Evolutionary conservation across 2,888 invertebrate species (phyloP).

Genomic region (Byasa hedistus): DNA sequence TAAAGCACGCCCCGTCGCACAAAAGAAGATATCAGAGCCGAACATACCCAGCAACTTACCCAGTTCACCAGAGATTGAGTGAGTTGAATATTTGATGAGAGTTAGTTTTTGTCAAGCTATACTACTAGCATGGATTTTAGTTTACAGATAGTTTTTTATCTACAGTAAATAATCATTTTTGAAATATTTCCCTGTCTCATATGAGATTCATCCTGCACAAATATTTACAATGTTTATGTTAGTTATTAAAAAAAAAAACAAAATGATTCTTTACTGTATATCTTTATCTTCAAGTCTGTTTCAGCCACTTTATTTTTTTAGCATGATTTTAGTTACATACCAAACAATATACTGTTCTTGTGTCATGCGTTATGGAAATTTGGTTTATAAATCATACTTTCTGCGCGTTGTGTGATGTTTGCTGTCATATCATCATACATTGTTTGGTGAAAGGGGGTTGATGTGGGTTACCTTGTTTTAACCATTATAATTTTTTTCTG

Average conservation of each 20-base stretch:
- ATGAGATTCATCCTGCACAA: neutral
- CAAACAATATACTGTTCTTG: slow-evolving; percentile 1
- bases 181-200: neutral
- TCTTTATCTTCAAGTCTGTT: neutral
- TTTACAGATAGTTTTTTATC: neutral
- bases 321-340: slow-evolving; percentile 16
- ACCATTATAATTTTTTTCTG: slow-evolving; percentile 3
- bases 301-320: slow-evolving; percentile 2
- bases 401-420: slow-evolving; percentile 50
- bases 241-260: neutral
- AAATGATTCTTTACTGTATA: slow-evolving; percentile 11
- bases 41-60: slow-evolving; percentile 81
- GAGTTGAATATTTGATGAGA: slow-evolving; percentile 52
- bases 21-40: slow-evolving; percentile 77
- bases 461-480: slow-evolving; percentile 39
- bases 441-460: slow-evolving; percentile 57
- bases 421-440: slow-evolving; percentile 48
- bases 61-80: slow-evolving; percentile 86
- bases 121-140: slow-evolving; percentile 25
- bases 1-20: slow-evolving; percentile 73
- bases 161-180: slow-evolving; percentile 15
- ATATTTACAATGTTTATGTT: neutral
- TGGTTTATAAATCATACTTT: slow-evolving; percentile 23
- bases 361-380: slow-evolving; percentile 10
- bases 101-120: slow-evolving; percentile 21